Base-by-base conservation (phyloP, 2,888 invertebrate species). In the Cyclophora punctaria region DNA sequence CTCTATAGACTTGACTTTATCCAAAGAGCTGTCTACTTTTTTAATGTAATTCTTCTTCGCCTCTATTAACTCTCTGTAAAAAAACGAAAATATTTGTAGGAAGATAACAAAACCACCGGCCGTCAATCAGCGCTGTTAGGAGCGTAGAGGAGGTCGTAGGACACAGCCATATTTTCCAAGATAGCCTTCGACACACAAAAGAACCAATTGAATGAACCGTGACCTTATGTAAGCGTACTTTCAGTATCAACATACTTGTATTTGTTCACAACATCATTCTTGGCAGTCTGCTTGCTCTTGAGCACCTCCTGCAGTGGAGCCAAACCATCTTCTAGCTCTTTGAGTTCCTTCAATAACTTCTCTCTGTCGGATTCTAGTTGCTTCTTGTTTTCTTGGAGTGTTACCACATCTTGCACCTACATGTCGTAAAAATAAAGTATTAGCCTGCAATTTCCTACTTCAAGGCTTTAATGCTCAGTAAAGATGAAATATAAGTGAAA, bases 1-100 rank as follows among this genome's bases (percentile, higher is more conserved):
- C 49, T 91, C 88, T 7, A 90, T 72, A 35, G 88, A 78, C 48
- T 87, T 80, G 4, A 93, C 84, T 62, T 91, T 90, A 5, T 89
- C 88, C 45, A 87, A 81, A 3, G 82, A 74, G 54, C 73, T 82
- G 2, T 75, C 67, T 35, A 86, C 73, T 59, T 84, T 79, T 4
- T 69, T 74, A 34, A 91, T 75, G 58, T 79, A 80, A 43, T 70
- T 76, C 58, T 89, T 80, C 55, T 87, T 84, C 3, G 72, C 64
- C 37, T 91, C 90, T 46, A 88, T 80, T 34, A 74, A 68, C 47
- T 60, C 71, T 59, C 87, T 87, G 62, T 40, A 53, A 69, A 50
- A 4, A 35, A 54, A 54, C 49, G 20, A 20, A 20, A 20, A 20
- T 20, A 20, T 20, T 20, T 20, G 20, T 20, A 20, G 20, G 20